Evolutionary conservation across 2,888 invertebrate genomes (phyloP), one percentile per base, ranked within the genome.

Genomic region (Orthosia gracilis): DNA sequence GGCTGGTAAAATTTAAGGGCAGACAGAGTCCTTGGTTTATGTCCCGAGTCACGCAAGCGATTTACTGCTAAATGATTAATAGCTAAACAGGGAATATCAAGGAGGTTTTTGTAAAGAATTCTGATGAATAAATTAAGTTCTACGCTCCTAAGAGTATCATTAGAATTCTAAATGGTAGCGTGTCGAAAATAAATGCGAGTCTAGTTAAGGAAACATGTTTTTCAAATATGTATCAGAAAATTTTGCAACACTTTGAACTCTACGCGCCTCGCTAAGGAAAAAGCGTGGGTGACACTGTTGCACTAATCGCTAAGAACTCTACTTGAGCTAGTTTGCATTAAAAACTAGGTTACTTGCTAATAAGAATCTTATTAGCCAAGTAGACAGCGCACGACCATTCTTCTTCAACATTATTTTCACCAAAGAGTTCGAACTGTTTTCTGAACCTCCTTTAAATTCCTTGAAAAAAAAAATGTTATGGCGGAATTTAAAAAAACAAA

Each of bases 261-360:
- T 66, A 26, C 4, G 57, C 40, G 71, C 15, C 62, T 12, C 50
- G n/a, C 18, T 65, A 58, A 23, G 62, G 67, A 63, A 63, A 72
- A 75, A 47, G 73, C 73, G 85, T 84, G 47, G 85, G 84, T 77
- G 67, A 70, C 62, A 71, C 18, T 82, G 58, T 81, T 83, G 74
- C 78, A 71, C 59, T 83, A 78, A 78, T 75, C 69, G 61, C 40
- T 76, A 54, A 65, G 57, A 74, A 79, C 47, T 62, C 74, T 62
- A 69, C 52, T 65, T 52, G 62, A 69, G 55, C 58, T 52, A 54
- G 57, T 74, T 68, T 69, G 17, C 23, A 68, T 69, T 69, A 52
- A 82, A 62, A 81, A 81, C 68, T 82, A 31, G 79, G 83, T 75
- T 78, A 71, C 62, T 62, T 59, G 62, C 79, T 26, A 66, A 69